phyloP scores from a whole-genome alignment of 2,113 vertebrate genomes.

The Pedionomus torquatus region DNA sequence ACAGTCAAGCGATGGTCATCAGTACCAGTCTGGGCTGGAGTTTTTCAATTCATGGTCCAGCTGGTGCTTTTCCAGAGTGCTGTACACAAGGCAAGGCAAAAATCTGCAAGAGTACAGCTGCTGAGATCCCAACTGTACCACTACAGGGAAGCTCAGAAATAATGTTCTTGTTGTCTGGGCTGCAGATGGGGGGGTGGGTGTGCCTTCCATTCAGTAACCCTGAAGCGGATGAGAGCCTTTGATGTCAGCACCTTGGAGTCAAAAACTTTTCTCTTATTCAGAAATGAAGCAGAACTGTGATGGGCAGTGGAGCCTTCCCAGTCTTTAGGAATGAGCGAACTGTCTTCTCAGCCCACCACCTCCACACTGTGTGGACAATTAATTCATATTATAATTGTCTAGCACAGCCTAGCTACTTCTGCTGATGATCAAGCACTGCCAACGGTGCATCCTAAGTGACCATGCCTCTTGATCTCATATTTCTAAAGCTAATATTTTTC shows the following conservation, averaged over 20 bases:
- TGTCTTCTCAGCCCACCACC: background rate
- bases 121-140: background rate
- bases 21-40: background rate
- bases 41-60: background rate
- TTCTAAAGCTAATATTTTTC: background rate
- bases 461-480: background rate
- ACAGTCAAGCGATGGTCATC: background rate
- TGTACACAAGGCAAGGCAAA: accelerated
- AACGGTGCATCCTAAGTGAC: background rate
- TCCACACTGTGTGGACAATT: background rate
- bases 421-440: background rate
- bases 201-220: background rate
- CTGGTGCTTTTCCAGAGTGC: background rate
- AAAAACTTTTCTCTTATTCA: background rate
- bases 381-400: background rate
- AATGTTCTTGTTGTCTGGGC: accelerated
- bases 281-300: background rate
- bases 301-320: background rate
- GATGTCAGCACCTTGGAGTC: background rate
- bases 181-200: background rate
- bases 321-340: background rate
- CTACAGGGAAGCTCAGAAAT: background rate
- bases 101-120: background rate
- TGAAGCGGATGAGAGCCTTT: accelerated
- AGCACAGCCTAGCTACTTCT: background rate